Evolutionary conservation across 2,888 invertebrate genomes (phyloP).

Genomic region (Synergus gifuensis): DNA sequence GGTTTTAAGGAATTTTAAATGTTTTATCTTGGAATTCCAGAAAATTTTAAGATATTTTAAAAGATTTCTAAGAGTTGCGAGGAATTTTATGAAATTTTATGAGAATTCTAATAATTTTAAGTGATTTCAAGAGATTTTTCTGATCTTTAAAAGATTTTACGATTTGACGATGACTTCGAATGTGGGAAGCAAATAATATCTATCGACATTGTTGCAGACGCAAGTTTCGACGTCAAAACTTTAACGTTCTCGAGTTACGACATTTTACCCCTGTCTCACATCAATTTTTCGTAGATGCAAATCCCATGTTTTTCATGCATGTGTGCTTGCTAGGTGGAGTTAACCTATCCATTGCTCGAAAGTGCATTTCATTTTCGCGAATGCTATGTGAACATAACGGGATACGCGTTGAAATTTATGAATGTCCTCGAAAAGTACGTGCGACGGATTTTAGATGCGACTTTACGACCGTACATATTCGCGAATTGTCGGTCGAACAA

Average conservation of each 20-base stretch:
- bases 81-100: too few relatives aligned
- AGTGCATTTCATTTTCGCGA: slow-evolving; percentile 57
- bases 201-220: slow-evolving; percentile 53
- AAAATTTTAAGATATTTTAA: too few relatives aligned
- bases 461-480: slow-evolving; percentile 66
- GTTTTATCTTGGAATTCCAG: too few relatives aligned
- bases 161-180: slow-evolving; percentile 36
- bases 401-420: slow-evolving; percentile 34
- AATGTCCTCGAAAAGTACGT: slow-evolving; percentile 56
- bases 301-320: slow-evolving; percentile 19
- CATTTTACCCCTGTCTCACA: slow-evolving; percentile 4
- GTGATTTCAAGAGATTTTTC: too few relatives aligned
- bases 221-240: slow-evolving; percentile 67
- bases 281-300: slow-evolving; percentile 16
- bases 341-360: slow-evolving; percentile 31
- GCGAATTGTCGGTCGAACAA: slow-evolving; percentile 55
- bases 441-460: slow-evolving; percentile 58
- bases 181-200: slow-evolving; percentile 30
- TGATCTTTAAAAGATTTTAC: background rate
- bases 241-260: slow-evolving; percentile 60
- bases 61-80: too few relatives aligned
- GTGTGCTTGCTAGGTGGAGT: background rate
- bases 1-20: too few relatives aligned
- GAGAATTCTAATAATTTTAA: too few relatives aligned
- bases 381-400: slow-evolving; percentile 43